Conservation (phyloP, 1,140 invertebrate species). For the Onthophagus taurus region DNA sequence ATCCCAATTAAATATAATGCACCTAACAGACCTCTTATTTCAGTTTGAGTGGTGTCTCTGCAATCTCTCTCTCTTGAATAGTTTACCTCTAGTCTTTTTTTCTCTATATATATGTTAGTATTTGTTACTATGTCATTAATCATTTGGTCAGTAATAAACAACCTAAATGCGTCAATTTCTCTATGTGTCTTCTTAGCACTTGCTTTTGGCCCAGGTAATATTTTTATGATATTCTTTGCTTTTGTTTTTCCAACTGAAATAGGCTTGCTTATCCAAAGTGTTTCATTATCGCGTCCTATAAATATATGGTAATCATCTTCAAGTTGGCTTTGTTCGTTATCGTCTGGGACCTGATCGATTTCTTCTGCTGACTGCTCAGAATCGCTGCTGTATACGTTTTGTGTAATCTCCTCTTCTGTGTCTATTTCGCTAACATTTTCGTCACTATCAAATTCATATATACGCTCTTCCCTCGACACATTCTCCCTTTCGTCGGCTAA, state of each 20-base stretch:
- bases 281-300: slow-evolving; percentile 2
- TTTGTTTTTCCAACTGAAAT: background rate
- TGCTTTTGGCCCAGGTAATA: background rate
- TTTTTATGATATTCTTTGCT: slow-evolving; percentile 6
- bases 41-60: slow-evolving; percentile 1
- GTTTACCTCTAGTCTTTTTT: background rate
- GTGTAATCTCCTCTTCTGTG: background rate
- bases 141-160: background rate
- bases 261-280: slow-evolving; percentile 4
- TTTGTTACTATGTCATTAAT: slow-evolving; percentile 4
- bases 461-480: background rate
- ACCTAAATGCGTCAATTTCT: background rate
- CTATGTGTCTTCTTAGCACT: background rate
- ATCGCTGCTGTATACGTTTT: background rate
- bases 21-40: slow-evolving; percentile 12
- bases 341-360: background rate
- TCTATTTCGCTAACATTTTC: background rate
- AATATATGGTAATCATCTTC: background rate
- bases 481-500: background rate
- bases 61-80: slow-evolving; percentile 11
- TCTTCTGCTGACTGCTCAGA: slow-evolving; percentile 1
- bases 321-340: slow-evolving; percentile 1
- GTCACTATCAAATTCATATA: background rate
- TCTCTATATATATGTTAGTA: slow-evolving; percentile 5
- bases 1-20: slow-evolving; percentile 9